phyloP scores from a whole-genome alignment of 2,888 invertebrate genomes.

The Ariolimax columbianus region DNA sequence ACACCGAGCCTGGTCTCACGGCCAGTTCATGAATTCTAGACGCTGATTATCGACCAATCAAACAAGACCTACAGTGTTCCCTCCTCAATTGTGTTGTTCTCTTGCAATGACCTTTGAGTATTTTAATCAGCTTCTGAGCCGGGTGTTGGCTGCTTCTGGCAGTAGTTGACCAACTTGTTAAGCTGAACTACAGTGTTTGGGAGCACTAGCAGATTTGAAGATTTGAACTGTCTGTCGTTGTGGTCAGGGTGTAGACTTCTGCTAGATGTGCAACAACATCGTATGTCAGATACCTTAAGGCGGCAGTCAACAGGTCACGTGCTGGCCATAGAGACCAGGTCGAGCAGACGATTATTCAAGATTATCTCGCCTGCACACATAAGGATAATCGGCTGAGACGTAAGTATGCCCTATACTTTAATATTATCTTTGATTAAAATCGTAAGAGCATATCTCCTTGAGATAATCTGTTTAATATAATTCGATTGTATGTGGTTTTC shows the following conservation, averaged over 20 bases:
- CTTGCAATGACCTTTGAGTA: not conserved
- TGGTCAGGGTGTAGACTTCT: not conserved
- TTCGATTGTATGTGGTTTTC: no score
- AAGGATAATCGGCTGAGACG: not conserved
- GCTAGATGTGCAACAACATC: not conserved
- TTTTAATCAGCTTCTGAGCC: constrained; percentile 18
- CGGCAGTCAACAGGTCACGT: not conserved
- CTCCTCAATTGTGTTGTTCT: not conserved
- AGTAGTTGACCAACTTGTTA: no score
- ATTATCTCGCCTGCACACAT: not conserved
- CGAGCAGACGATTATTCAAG: not conserved
- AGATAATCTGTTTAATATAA: no score
- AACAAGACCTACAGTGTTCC: not conserved
- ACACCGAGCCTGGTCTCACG: not conserved
- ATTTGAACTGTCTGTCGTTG: not conserved
- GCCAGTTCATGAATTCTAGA: constrained; percentile 3
- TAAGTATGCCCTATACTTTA: not conserved
- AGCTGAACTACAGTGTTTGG: not conserved
- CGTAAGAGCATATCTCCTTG: no score
- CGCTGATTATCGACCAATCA: constrained; percentile 30
- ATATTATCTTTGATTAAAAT: no score
- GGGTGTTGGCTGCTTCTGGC: not conserved
- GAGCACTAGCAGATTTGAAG: not conserved
- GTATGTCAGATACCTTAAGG: not conserved
- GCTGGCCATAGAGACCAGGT: not conserved